Conservation (phyloP, 2,888 invertebrate genomes). For the Troides helena region DNA sequence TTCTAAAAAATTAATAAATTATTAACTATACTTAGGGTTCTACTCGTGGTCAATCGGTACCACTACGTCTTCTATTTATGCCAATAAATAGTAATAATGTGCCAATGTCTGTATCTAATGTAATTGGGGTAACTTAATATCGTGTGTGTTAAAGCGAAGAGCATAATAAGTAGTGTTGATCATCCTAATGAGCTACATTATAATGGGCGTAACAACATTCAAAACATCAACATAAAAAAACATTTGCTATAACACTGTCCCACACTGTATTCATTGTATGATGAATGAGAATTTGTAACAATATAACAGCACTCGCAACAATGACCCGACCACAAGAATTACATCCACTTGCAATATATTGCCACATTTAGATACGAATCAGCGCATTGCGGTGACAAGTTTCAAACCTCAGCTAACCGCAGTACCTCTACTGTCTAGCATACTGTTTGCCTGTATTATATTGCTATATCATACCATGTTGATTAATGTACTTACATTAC, state of each 20-base stretch:
- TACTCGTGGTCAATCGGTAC: no score
- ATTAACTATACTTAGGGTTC: no score
- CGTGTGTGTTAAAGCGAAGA: no score
- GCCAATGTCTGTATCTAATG: no score
- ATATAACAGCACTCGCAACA: conserved; percentile 4
- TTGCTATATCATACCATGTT: not conserved
- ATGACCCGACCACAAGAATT: conserved; percentile 43
- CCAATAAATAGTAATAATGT: no score
- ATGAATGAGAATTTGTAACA: not conserved
- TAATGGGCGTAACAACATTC: no score
- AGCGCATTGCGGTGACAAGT: conserved; percentile 40
- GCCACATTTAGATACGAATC: conserved; percentile 40
- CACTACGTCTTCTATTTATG: no score
- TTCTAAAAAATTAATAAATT: not conserved
- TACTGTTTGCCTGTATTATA: not conserved
- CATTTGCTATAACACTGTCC: not conserved
- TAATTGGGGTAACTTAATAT: no score
- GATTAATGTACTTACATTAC: not conserved
- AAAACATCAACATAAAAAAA: not conserved
- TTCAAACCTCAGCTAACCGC: conserved; percentile 42
- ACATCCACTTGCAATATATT: conserved; percentile 42
- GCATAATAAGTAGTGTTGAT: no score
- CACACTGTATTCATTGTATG: not conserved
- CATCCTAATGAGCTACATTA: no score
- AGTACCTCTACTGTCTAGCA: conserved; percentile 29